These are phyloP conservation scores for Dasypolia templi DNA, from an alignment of 2,888 invertebrate species.

Conservation along the genomic window DNA sequence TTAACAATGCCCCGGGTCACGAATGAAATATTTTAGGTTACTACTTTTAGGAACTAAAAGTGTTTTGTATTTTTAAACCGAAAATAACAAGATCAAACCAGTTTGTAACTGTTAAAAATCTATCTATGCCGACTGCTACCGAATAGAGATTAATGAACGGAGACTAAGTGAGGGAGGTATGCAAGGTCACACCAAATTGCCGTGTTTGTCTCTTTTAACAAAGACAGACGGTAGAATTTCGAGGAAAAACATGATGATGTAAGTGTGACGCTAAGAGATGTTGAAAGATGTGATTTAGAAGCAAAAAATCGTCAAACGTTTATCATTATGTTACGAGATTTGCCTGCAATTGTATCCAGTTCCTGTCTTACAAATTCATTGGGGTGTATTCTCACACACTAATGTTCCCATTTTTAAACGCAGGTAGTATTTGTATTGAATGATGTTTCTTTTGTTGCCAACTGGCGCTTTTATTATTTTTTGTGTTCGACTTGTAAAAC, in stretches of 20 bases:
- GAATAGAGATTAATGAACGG: constrained; percentile 38
- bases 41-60: constrained; percentile 12
- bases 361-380: constrained; percentile 30
- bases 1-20: neutral
- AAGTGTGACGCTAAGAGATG: constrained; percentile 29
- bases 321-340: neutral
- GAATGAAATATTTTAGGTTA: neutral
- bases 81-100: constrained; percentile 29
- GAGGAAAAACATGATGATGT: constrained; percentile 29
- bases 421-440: constrained; percentile 42
- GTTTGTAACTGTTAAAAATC: constrained; percentile 33
- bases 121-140: constrained; percentile 28
- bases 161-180: constrained; percentile 38
- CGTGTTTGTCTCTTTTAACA: constrained; percentile 42
- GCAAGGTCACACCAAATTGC: constrained; percentile 53
- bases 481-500: constrained; percentile 11
- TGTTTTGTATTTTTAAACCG: neutral
- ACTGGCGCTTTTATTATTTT: constrained; percentile 36
- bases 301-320: constrained; percentile 6
- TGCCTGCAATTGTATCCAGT: constrained; percentile 22
- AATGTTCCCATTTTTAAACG: constrained; percentile 3
- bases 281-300: constrained; percentile 11
- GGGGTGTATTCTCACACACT: constrained; percentile 28
- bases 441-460: constrained; percentile 30
- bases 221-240: constrained; percentile 27